Base-by-base conservation (phyloP, 64 coral and sea anemone genomes). In the Hydrozoanthus tunicans region DNA sequence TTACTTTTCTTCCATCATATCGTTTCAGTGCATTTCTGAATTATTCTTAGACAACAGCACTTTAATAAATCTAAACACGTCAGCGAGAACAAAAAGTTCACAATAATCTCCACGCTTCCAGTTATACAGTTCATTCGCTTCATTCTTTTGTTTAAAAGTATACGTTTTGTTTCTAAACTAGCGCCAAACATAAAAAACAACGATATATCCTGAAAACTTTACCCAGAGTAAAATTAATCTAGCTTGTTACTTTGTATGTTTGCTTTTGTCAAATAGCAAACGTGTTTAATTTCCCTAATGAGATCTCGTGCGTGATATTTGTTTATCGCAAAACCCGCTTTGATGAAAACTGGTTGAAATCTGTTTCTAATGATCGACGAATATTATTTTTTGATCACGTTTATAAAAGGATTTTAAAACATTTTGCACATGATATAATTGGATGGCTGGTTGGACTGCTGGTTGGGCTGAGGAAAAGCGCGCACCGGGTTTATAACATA, bases 221-320 rank as follows among this genome's bases (percentile, higher is more conserved):
- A 74, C 43, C 15, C 54, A 74, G 60, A 43, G 10, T 56, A 59
- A 54, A 88, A 73, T 85, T 68, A 85, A 88, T 74, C 14, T 59
- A 15, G 69, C 68, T 58, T 85, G 69, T 58, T 73, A 12, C 56
- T 59, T 55, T 51, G 84, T 52, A 17, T 88, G 59, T 74, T 88
- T 74, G 54, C 56, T 73, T 73, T 73, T 58, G 15, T 59, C 51
- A 75, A 88, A 88, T 60, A 74, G 25, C 59, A 88, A 75, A 59
- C 69, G 59, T 43, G 69, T 74, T 75, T 88, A 74, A 74, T 88
- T 73, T 88, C 23, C 32, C 74, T 88, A 88, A 73, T 88, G 70
- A 62, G 68, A 86, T 59, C 53, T 57, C 56, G 23, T 23, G 58
- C 11, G 26, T 12, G 68, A 88, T 75, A 56, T 56, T 23, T 73